Evolutionary conservation across 2,797 vertebrate species (phyloP), one percentile per base, ranked within the genome.

Genomic region (Enteromius radiatus): DNA sequence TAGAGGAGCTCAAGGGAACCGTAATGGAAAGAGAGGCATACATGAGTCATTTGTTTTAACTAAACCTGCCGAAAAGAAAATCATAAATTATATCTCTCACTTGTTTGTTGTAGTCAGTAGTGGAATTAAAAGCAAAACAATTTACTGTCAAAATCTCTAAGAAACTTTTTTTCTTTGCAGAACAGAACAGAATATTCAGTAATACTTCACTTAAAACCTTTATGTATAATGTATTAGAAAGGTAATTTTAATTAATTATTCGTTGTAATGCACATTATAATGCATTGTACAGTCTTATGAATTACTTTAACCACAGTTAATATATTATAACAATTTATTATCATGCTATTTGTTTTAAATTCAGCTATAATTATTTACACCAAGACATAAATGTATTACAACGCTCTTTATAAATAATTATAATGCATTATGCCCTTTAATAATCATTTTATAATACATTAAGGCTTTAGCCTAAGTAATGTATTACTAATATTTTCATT

Each of bases 1-100:
- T 23, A n/a, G 17, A 78, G 21, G 23, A 41, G 31, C 49, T 56
- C 41, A 74, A 65, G 43, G 31, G 64, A 65, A 65, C 21, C 1
- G 1, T 41, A 65, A 64, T 2, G 43, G 47, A 81, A 49, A 67
- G 9, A 43, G 36, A 70, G 5, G 38, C 14, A 61, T 61, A 76
- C 36, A 61, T 47, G 26, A 71, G 54, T 80, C 23, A 23, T 70
- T 33, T 61, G 26, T 71, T 71, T 31, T 33, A 61, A 64, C 28
- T 63, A 31, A 23, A 71, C 28, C 54, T 10, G 41, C 12, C 21
- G 31, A 49, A 36, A 47, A 31, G 5, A 28, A 45, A 43, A 31
- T 0, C 19, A 56, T 10, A 43, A 28, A 59, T 31, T 0, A 23
- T 11, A 33, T 33, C 28, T 63, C 19, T 80, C 12, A 61, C 19